Conservation (phyloP, 2,888 invertebrate species). For the Aporophyla lueneburgensis region DNA sequence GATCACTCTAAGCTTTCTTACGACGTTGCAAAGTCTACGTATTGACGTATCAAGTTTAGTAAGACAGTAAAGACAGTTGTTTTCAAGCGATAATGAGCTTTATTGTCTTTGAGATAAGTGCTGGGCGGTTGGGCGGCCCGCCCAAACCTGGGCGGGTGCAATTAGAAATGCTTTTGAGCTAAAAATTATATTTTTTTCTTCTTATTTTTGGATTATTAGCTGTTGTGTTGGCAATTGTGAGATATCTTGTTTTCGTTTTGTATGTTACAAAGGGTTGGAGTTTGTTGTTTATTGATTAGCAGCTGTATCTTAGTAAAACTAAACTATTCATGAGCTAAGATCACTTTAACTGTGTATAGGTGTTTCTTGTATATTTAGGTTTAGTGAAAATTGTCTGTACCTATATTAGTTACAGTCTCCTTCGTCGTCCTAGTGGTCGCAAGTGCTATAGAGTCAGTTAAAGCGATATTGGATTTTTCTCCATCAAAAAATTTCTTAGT, state of each 20-base stretch:
- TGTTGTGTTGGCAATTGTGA: conserved; percentile 60
- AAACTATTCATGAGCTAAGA: background rate
- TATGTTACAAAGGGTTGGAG: conserved; percentile 4
- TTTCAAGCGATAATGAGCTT: conserved; percentile 80
- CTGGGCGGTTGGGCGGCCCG: conserved; percentile 82
- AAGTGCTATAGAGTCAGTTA: background rate
- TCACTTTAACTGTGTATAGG: background rate
- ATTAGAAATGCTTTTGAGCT: conserved; percentile 82
- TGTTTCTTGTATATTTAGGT: background rate
- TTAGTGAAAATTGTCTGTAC: background rate
- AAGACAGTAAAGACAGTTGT: conserved; percentile 84
- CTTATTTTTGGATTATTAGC: conserved; percentile 76
- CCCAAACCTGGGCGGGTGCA: conserved; percentile 87
- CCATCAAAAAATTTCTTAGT: background rate
- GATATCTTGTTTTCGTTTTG: conserved; percentile 35
- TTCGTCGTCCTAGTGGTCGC: background rate
- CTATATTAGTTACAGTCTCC: background rate
- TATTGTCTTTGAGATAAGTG: conserved; percentile 75
- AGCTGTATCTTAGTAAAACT: background rate
- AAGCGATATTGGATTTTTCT: background rate
- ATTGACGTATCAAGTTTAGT: conserved; percentile 80
- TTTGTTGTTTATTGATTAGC: conserved; percentile 1
- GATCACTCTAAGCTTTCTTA: conserved; percentile 79
- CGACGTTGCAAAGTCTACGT: conserved; percentile 86
- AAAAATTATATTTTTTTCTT: conserved; percentile 80